A percentile compares a stretch with the other conserved stretches of the same genome.
These are phyloP conservation scores for Pemphredon lugubris DNA, from an alignment of 2,888 invertebrate species.

Conservation along the genomic window DNA sequence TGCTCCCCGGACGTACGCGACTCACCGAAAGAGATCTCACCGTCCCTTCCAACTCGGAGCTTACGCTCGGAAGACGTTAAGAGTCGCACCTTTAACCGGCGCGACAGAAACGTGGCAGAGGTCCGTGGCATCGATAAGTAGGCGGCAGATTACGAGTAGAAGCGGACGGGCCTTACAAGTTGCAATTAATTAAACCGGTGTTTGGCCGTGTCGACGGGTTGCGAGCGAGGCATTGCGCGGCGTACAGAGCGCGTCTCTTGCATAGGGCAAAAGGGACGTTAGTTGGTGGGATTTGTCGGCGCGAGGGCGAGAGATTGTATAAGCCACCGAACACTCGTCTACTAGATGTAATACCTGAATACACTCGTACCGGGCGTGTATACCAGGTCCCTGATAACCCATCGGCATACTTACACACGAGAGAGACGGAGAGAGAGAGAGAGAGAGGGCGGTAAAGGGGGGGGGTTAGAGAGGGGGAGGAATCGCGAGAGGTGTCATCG, in stretches of 20 bases:
- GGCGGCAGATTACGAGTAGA: constrained; percentile 43
- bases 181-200: constrained; percentile 76
- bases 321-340: constrained; percentile 69
- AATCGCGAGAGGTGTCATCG: constrained; percentile 55
- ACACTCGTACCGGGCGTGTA: constrained; percentile 72
- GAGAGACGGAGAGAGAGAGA: background rate
- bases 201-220: constrained; percentile 70
- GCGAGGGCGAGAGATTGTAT: constrained; percentile 64
- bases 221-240: constrained; percentile 41
- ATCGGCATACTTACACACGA: constrained; percentile 59
- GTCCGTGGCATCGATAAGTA: constrained; percentile 35
- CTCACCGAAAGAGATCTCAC: too few relatives aligned
- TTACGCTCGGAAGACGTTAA: background rate
- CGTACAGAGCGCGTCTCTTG: too few relatives aligned
- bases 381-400: constrained; percentile 50
- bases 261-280: constrained; percentile 51
- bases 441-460: too few relatives aligned
- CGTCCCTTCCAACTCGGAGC: too few relatives aligned
- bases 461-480: background rate
- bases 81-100: background rate
- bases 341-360: constrained; percentile 77
- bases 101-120: background rate
- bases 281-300: constrained; percentile 69
- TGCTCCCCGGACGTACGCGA: too few relatives aligned
- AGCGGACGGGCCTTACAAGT: constrained; percentile 13